A percentile compares a stretch with the other conserved stretches of the same genome.
Conservation (phyloP, 2,113 vertebrate species). For the Anthoscopus minutus region DNA sequence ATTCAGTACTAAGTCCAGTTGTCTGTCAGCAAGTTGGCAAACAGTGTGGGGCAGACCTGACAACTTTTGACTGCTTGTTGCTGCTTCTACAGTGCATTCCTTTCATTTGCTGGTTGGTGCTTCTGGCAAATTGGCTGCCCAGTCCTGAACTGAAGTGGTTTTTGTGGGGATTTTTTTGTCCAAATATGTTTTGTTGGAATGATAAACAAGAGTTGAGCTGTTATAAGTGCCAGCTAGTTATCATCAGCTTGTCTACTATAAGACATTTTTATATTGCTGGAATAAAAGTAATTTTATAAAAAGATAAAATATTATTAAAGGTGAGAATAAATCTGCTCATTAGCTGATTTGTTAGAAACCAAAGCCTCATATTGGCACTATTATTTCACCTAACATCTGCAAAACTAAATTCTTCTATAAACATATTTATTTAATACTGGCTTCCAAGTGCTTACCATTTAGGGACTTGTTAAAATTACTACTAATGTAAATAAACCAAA, state of each 20-base stretch:
- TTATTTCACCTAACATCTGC: not conserved
- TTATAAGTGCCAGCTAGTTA: not conserved
- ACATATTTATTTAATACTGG: not conserved
- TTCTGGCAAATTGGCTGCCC: not conserved
- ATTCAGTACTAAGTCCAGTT: not conserved
- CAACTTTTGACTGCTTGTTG: not conserved
- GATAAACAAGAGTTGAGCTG: not conserved
- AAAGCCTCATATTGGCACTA: not conserved
- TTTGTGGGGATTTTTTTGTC: not conserved
- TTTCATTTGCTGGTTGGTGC: not conserved
- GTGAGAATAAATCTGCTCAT: not conserved
- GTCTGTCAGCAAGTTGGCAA: not conserved
- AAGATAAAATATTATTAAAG: no score
- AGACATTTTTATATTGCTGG: not conserved
- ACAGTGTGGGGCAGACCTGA: not conserved
- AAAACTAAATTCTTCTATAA: not conserved
- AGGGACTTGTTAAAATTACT: not conserved
- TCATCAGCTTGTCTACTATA: not conserved
- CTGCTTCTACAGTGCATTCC: not conserved
- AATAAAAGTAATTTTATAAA: not conserved
- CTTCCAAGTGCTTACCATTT: not conserved
- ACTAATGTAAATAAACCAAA: not conserved
- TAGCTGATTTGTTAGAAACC: not conserved
- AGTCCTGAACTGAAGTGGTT: not conserved
- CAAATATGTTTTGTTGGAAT: not conserved